Conservation (phyloP, 2,797 vertebrate species). For the Gymnothorax reevesii region DNA sequence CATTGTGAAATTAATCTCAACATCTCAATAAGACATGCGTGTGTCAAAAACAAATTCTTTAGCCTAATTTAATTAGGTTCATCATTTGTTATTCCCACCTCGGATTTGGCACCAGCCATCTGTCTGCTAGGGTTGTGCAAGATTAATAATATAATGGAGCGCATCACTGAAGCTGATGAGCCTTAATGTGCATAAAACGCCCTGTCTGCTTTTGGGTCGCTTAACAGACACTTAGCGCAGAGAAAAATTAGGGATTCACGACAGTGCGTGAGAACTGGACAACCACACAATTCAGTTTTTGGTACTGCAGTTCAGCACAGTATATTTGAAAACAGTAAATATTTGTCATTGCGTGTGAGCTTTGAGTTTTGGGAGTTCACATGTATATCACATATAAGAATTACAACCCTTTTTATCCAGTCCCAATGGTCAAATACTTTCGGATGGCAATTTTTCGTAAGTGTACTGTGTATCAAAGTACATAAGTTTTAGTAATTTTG, state of each 20-base stretch:
- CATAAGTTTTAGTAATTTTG: background rate
- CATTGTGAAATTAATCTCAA: conserved; percentile 74
- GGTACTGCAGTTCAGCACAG: no score
- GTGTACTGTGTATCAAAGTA: background rate
- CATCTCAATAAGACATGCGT: conserved; percentile 63
- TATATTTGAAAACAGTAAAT: no score
- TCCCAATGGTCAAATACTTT: no score
- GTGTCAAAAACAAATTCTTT: conserved; percentile 64
- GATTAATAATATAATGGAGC: conserved; percentile 65
- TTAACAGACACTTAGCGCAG: background rate
- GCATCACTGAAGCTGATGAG: conserved; percentile 11
- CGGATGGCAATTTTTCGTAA: no score
- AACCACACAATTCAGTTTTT: no score
- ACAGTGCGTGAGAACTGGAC: no score
- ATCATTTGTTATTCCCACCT: conserved; percentile 62
- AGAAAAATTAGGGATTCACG: background rate
- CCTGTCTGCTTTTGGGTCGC: background rate
- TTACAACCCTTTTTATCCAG: no score
- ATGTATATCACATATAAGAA: no score
- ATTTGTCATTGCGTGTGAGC: no score
- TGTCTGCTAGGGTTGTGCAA: conserved; percentile 70
- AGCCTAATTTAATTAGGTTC: conserved; percentile 71
- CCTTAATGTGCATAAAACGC: background rate
- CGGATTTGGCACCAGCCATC: conserved; percentile 74
- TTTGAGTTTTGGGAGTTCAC: no score